Evolutionary conservation across 2,888 invertebrate genomes (phyloP).

Genomic region (Heliconius ethilla): DNA sequence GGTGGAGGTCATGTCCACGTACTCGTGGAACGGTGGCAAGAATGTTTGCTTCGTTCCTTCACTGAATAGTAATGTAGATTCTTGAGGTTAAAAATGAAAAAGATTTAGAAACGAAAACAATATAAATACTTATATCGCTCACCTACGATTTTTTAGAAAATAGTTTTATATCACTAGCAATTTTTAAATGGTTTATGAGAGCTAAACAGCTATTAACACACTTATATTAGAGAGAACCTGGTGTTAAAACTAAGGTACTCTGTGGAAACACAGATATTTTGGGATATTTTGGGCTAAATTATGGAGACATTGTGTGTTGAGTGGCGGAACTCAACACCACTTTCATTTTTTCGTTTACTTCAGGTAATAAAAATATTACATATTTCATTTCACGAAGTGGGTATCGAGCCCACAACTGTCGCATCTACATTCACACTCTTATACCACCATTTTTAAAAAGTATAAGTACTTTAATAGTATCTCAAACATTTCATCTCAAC

Average conservation of each 20-base stretch:
- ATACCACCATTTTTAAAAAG: too few species aligned
- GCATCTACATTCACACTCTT: too few species aligned
- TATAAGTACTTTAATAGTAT: too few species aligned
- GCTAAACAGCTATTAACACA: too few species aligned
- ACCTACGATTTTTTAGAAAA: too few species aligned
- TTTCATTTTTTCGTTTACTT: background rate
- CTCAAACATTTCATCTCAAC: background rate
- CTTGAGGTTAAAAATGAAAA: constrained; percentile 3
- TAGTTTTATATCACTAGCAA: too few species aligned
- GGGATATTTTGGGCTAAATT: background rate
- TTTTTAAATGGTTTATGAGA: too few species aligned
- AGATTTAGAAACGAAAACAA: background rate
- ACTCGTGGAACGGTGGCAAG: constrained; percentile 13
- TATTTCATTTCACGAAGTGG: too few species aligned
- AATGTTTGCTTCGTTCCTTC: constrained; percentile 10
- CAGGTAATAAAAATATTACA: background rate
- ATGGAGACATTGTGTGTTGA: background rate
- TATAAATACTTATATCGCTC: too few species aligned
- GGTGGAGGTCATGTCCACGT: background rate
- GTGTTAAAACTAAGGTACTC: background rate
- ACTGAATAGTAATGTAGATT: constrained; percentile 8
- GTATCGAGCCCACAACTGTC: background rate
- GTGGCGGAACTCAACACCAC: background rate
- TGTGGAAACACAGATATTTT: background rate
- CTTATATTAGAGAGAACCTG: too few species aligned